Evolutionary conservation across 1,140 invertebrate species (phyloP).

Genomic region (Drosophila oshimai): DNA sequence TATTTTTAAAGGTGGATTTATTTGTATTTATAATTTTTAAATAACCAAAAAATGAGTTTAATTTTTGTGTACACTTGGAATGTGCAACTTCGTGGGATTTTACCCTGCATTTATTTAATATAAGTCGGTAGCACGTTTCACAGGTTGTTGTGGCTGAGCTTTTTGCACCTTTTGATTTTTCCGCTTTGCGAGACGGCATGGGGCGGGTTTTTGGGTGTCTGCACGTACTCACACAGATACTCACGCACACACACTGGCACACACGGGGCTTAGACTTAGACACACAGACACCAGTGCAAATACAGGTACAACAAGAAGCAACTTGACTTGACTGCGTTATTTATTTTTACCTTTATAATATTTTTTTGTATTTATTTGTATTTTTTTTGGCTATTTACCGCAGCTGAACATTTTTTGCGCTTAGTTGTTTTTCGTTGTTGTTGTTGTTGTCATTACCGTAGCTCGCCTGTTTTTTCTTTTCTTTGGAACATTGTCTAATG

Average conservation of each 20-base stretch:
- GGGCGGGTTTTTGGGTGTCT: conserved; percentile 59
- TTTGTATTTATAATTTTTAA: background rate
- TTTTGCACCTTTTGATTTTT: conserved; percentile 41
- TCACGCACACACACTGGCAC: background rate
- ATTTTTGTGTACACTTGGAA: too few relatives aligned
- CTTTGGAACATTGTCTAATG: conserved; percentile 36
- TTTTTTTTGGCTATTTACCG: conserved; percentile 42
- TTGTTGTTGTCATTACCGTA: conserved; percentile 45
- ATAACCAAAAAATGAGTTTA: too few relatives aligned
- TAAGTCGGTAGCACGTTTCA: background rate
- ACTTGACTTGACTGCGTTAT: conserved; percentile 35
- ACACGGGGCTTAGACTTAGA: conserved; percentile 24
- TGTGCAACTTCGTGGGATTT: too few relatives aligned
- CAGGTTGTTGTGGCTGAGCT: conserved; percentile 1
- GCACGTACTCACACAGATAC: conserved; percentile 38
- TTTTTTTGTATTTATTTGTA: conserved; percentile 6
- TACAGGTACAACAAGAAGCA: conserved; percentile 23
- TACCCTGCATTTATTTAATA: too few relatives aligned
- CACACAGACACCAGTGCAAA: conserved; percentile 7
- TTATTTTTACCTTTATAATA: conserved; percentile 41
- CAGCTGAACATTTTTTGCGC: conserved; percentile 40
- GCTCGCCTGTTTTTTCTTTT: conserved; percentile 20
- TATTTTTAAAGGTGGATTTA: too few relatives aligned
- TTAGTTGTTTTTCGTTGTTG: conserved; percentile 5
- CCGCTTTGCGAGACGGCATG: conserved; percentile 35